Evolutionary conservation across 1,140 invertebrate species (phyloP), one percentile per base, ranked within the genome.

Genomic region (Leptinotarsa lineolata): DNA sequence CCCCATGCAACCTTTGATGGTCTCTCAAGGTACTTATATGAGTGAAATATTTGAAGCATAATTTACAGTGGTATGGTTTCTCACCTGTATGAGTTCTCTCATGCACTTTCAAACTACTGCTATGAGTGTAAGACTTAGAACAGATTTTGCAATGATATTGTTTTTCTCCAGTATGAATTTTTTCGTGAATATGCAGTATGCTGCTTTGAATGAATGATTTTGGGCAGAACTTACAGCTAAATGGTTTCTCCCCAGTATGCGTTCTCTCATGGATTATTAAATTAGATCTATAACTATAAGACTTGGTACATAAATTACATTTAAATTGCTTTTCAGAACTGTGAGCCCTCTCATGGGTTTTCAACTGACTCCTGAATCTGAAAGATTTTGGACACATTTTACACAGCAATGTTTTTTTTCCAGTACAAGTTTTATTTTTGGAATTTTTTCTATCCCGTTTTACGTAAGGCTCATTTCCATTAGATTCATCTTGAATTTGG

Each of bases 151-250:
- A 83, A 48, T 72, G 70, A 70, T 80, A 82, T 3, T 79, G 80
- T 75, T 83, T 83, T 65, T 81, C 79, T 12, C 81, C 81, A 22
- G 79, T 78, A 77, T 94, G 93, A n/a, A 80, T 81, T 22, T 79
- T 71, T 48, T 80, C 75, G 64, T 84, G 83, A 11, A 81, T 48
- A 72, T 83, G 78, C 64, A 84, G 73, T 74, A 82, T 81, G 74
- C 77, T 77, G 8, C 75, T 79, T 58, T 81, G 80, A 20, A 77
- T 78, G 59, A 83, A 84, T 2, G 80, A 80, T 78, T 82, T 82
- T 11, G 80, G 78, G 72, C 83, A 84, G 58, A 69, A 76, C 21
- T 82, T 77, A 74, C 83, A 84, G 54, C 77, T 75, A 87, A 15
- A 72, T 68, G 68, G 82, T 72, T 20, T 58, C 70, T 63, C 79